A percentile compares a stretch with the other conserved stretches of the same genome.
phyloP scores from a whole-genome alignment of 1,140 invertebrate species.

The Laupala kohalensis region DNA sequence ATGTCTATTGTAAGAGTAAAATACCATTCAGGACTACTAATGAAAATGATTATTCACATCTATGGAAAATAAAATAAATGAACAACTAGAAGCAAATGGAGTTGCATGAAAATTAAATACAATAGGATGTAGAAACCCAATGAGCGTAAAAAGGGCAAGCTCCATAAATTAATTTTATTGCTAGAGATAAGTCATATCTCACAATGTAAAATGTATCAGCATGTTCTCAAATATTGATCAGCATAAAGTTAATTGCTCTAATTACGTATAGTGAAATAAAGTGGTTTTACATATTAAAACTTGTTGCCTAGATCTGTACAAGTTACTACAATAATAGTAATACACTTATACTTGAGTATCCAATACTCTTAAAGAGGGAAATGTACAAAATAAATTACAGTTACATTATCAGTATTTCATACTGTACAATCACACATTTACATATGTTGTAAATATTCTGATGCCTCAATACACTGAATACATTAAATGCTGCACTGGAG shows the following conservation, averaged over 20 bases:
- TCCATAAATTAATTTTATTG: background rate
- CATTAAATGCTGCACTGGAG: constrained; percentile 3
- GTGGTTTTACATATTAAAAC: background rate
- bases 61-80: background rate
- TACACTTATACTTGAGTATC: constrained; percentile 2
- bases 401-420: constrained; percentile 5
- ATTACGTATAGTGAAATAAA: background rate
- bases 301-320: background rate
- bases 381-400: constrained; percentile 1
- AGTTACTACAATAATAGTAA: background rate
- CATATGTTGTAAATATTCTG: background rate
- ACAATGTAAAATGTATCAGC: background rate
- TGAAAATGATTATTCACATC: too few species aligned
- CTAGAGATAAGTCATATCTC: background rate
- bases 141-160: background rate
- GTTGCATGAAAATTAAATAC: background rate
- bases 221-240: background rate
- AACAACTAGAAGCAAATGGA: background rate
- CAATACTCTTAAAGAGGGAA: background rate
- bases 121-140: background rate
- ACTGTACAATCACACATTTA: constrained; percentile 3
- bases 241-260: background rate
- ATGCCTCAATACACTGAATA: constrained; percentile 7
- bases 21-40: too few species aligned
- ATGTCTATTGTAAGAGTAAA: background rate